Percentiles rank a stretch among this genome's conserved stretches.
These are phyloP conservation scores for Rhinoderma darwinii DNA, from an alignment of 2,113 vertebrate genomes.

Conservation along the genomic window DNA sequence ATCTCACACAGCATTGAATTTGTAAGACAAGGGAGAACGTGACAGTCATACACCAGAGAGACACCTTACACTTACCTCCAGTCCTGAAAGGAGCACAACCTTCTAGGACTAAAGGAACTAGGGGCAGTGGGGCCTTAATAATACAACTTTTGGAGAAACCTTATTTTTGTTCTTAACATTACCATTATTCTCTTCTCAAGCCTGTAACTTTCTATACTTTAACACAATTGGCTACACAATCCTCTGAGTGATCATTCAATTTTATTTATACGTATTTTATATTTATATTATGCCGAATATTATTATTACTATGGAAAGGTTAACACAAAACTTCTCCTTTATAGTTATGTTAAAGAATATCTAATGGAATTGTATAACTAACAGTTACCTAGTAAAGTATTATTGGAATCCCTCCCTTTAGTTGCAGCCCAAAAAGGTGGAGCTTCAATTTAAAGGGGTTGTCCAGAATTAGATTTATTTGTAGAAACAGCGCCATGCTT, in stretches of 20 bases:
- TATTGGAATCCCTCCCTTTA: not conserved
- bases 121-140: not conserved
- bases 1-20: conserved; percentile 67
- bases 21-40: conserved; percentile 59
- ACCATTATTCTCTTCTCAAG: not conserved
- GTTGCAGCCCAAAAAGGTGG: not conserved
- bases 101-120: conserved; percentile 55
- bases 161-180: not conserved
- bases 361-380: not conserved
- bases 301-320: not conserved
- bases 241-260: not conserved
- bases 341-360: not conserved
- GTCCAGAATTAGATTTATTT: not conserved
- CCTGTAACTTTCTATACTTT: not conserved
- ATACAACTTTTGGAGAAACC: not conserved
- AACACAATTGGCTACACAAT: not conserved
- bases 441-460: not conserved
- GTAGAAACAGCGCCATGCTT: not conserved
- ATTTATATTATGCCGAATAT: no score
- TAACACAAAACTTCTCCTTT: not conserved
- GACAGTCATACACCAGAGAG: conserved; percentile 53
- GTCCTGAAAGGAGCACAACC: conserved; percentile 50
- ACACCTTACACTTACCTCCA: conserved; percentile 57
- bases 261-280: no score
- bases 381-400: not conserved